Conservation (phyloP, 1,140 invertebrate genomes). For the Pseudomyrmex concolor region DNA sequence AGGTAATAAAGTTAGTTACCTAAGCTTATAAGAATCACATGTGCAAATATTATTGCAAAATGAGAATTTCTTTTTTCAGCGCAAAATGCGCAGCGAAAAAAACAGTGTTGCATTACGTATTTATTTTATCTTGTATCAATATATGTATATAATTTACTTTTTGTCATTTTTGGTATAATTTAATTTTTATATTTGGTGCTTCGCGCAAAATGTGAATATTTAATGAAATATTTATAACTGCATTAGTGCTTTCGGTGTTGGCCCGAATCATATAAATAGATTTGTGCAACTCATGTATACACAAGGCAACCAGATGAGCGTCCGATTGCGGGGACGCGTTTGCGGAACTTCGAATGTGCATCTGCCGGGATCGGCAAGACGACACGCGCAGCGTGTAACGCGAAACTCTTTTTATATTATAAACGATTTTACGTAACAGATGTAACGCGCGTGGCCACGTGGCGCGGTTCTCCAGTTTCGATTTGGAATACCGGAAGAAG, state of each 20-base stretch:
- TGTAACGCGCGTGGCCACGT: constrained; percentile 67
- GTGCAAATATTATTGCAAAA: constrained; percentile 6
- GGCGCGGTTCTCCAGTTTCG: constrained; percentile 7
- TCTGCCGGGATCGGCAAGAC: constrained; percentile 65
- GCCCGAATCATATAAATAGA: neutral
- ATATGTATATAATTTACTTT: too few species aligned
- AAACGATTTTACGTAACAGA: constrained; percentile 76
- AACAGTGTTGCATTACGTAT: too few species aligned
- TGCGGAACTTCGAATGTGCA: constrained; percentile 41
- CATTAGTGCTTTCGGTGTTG: neutral
- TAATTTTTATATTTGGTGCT: neutral
- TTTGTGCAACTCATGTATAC: constrained; percentile 36
- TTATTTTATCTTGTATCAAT: too few species aligned
- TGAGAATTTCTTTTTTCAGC: neutral
- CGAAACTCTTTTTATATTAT: constrained; percentile 57
- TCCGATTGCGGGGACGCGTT: constrained; percentile 3
- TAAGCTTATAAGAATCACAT: neutral
- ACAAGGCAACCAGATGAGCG: neutral
- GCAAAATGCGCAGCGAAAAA: neutral
- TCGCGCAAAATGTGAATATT: neutral
- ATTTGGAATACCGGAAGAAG: constrained; percentile 26
- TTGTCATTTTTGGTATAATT: neutral
- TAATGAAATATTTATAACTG: constrained; percentile 1
- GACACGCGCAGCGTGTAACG: constrained; percentile 62
- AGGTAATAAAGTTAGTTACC: neutral